Evolutionary conservation across 2,113 vertebrate species (phyloP), one percentile per base, ranked within the genome.

Genomic region (Leptobrachium ailaonicum): DNA sequence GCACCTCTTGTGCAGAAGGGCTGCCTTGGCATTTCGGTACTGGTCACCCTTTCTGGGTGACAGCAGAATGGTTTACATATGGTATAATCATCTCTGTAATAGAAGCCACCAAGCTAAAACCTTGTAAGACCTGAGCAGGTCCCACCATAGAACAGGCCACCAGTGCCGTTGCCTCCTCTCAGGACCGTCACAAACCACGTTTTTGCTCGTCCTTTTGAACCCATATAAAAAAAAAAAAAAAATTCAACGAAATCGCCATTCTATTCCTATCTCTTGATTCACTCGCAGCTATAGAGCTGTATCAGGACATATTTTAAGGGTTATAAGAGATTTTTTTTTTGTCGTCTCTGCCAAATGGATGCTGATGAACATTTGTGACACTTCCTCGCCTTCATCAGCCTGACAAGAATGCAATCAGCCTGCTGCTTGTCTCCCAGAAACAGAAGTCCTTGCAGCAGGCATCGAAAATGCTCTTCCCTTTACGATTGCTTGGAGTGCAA

Each of bases 281-380:
- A 1, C 7, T 43, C 41, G 13, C 44, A 64, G 44, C 60, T 45
- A 40, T n/a, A 9, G 11, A 67, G 41, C 66, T 69, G 20, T 58
- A 58, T 60, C 56, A 12, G 20, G 54, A 56, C 12, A 58, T 43
- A 71, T 32, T 12, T 60, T 14, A 13, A 20, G 66, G 42, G 66
- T 60, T 44, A 78, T 71, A 71, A 78, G 71, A 7, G 11, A 8
- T 56, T 71, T 78, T 50, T 71, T 32, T 71, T 71, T 78, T 10
- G 44, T 14, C 76, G 50, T 45, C 68, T 78, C 12, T 60, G 40
- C 41, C 41, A 50, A 64, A 42, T 2, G 7, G 76, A 43, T 60
- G 56, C 56, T 78, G 68, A 78, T 78, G 76, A 78, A 78, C 76
- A 78, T 78, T 78, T 78, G 76, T 78, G 76, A 69, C 42, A 62